These are phyloP conservation scores for Hyperoodon ampullatus DNA, from an alignment of 2,113 vertebrate genomes.

Conservation along the genomic window DNA sequence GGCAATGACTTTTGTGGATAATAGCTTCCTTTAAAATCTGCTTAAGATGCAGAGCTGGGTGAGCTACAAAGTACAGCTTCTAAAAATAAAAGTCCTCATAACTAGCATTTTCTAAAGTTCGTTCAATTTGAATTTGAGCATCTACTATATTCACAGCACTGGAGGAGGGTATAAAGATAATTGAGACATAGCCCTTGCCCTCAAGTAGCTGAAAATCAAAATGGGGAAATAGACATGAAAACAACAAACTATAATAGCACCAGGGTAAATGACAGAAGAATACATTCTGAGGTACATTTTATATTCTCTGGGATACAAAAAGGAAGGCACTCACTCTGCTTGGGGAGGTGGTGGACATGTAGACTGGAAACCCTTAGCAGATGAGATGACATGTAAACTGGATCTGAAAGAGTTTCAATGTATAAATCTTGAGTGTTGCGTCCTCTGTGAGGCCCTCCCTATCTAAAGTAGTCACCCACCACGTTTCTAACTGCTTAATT, in stretches of 20 bases:
- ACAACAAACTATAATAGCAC: not conserved
- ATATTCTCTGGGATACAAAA: not conserved
- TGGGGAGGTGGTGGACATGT: not conserved
- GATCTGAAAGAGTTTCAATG: not conserved
- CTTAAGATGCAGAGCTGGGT: slow-evolving; percentile 13
- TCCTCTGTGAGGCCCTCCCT: not conserved
- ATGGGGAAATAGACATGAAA: not conserved
- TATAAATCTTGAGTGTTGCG: not conserved
- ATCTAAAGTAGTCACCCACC: not conserved
- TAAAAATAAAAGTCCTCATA: not conserved
- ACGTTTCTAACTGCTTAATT: not conserved
- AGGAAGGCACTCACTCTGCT: not conserved
- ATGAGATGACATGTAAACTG: not conserved
- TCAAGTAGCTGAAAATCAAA: not conserved
- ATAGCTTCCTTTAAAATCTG: slow-evolving; percentile 15
- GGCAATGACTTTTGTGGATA: not conserved
- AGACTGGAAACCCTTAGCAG: not conserved
- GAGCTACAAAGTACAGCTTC: not conserved
- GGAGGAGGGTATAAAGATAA: not conserved
- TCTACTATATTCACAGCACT: not conserved
- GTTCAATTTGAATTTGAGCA: not conserved
- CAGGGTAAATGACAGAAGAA: not conserved
- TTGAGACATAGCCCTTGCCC: not conserved
- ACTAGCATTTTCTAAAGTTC: slow-evolving; percentile 8
- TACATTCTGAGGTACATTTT: not conserved